Evolutionary conservation across 2,888 invertebrate genomes (phyloP).

Genomic region (Antheraea assamensis): DNA sequence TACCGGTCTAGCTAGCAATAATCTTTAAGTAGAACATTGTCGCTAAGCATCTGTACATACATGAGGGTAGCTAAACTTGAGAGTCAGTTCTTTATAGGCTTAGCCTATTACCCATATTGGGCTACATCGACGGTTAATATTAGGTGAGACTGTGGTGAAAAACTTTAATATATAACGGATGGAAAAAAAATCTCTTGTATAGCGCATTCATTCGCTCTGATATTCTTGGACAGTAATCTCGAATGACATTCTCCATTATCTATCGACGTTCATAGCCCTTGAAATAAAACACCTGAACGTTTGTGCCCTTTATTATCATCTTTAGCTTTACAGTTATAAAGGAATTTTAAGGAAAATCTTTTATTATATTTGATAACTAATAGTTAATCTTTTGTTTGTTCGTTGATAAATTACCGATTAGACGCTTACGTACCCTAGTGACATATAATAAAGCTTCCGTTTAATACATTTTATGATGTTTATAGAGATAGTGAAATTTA

Average conservation of each 20-base stretch:
- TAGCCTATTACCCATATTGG: too few species aligned
- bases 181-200: too few species aligned
- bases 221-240: background rate
- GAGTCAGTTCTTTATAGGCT: too few species aligned
- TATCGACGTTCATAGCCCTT: background rate
- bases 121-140: too few species aligned
- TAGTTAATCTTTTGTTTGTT: slow-evolving; percentile 9
- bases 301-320: background rate
- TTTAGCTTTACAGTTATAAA: background rate
- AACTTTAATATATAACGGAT: too few species aligned
- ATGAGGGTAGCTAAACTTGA: too few species aligned
- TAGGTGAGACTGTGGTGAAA: too few species aligned
- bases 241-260: background rate
- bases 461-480: slow-evolving; percentile 10
- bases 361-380: background rate
- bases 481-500: background rate
- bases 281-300: background rate
- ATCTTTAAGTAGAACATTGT: too few species aligned
- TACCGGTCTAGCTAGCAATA: too few species aligned
- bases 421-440: background rate
- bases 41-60: too few species aligned
- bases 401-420: background rate
- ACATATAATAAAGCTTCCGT: slow-evolving; percentile 19
- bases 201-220: too few species aligned
- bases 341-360: background rate